phyloP scores from a whole-genome alignment of 1,140 invertebrate genomes.

The Helicorthomorpha holstii region DNA sequence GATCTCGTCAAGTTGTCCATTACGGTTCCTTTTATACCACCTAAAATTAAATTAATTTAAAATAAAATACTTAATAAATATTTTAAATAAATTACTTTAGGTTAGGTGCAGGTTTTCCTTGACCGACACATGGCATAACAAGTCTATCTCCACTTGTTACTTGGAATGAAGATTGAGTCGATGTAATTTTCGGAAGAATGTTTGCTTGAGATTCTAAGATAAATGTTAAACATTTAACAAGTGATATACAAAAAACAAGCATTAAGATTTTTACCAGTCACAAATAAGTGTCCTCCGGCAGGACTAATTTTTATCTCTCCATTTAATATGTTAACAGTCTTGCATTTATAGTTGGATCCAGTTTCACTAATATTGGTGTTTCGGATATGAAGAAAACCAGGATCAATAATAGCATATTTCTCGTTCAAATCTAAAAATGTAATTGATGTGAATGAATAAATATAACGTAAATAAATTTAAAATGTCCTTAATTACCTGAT shows the following conservation, averaged over 20 bases:
- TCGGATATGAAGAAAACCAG: conserved; percentile 2
- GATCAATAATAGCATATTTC: background rate
- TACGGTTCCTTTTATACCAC: conserved; percentile 11
- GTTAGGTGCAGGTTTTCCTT: conserved; percentile 17
- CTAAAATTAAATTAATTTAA: background rate
- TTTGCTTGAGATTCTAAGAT: conserved; percentile 11
- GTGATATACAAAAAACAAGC: background rate
- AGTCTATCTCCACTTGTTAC: conserved; percentile 17
- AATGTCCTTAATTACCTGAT: too few species aligned
- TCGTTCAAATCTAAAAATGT: background rate
- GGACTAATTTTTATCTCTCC: conserved; percentile 21
- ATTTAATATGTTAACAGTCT: conserved; percentile 23
- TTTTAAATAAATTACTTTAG: conserved; percentile 10
- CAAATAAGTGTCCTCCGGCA: conserved; percentile 19
- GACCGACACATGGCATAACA: conserved; percentile 26
- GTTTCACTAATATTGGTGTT: background rate
- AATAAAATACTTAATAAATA: background rate
- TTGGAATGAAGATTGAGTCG: conserved; percentile 13
- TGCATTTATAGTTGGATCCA: conserved; percentile 19
- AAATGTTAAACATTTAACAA: background rate
- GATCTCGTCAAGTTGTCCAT: conserved; percentile 7
- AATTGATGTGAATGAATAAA: conserved; percentile 22
- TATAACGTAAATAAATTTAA: conserved; percentile 55
- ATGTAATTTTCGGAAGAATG: conserved; percentile 13
- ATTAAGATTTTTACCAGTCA: conserved; percentile 21